These are phyloP conservation scores for Mycteria americana DNA, from an alignment of 2,797 vertebrate species.

Conservation along the genomic window DNA sequence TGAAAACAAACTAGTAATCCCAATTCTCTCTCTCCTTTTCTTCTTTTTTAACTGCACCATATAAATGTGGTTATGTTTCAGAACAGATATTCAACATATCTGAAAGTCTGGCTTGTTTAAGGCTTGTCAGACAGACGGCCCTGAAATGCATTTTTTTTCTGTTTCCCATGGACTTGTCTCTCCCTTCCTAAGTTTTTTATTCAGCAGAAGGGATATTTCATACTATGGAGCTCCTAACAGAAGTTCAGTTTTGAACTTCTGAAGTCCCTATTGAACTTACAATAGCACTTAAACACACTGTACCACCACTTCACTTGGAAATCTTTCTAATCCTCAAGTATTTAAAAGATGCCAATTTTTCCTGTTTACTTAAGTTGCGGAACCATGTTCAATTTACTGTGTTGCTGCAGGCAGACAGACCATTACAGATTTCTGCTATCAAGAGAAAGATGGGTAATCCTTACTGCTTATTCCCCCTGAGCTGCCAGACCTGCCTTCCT, in stretches of 20 bases:
- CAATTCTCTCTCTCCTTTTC: not conserved
- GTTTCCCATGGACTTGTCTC: not conserved
- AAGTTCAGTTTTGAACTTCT: not conserved
- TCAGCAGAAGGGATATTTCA: not conserved
- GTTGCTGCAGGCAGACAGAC: not conserved
- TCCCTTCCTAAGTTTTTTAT: not conserved
- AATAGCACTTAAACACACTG: not conserved
- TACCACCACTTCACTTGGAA: not conserved
- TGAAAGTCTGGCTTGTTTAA: not conserved
- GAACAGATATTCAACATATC: not conserved
- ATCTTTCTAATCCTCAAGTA: not conserved
- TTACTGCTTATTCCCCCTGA: not conserved
- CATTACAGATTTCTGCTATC: not conserved
- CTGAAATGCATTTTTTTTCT: not conserved
- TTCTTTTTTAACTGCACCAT: not conserved
- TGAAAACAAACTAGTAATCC: not conserved
- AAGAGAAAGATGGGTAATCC: not conserved
- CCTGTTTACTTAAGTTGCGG: not conserved
- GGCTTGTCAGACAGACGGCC: not conserved
- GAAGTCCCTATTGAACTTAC: not conserved
- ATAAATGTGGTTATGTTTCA: not conserved
- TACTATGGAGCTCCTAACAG: not conserved
- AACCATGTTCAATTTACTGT: not conserved
- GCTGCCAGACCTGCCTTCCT: not conserved
- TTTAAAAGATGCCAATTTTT: not conserved